phyloP scores from a whole-genome alignment of 2,113 vertebrate species.

The Nanger granti region DNA sequence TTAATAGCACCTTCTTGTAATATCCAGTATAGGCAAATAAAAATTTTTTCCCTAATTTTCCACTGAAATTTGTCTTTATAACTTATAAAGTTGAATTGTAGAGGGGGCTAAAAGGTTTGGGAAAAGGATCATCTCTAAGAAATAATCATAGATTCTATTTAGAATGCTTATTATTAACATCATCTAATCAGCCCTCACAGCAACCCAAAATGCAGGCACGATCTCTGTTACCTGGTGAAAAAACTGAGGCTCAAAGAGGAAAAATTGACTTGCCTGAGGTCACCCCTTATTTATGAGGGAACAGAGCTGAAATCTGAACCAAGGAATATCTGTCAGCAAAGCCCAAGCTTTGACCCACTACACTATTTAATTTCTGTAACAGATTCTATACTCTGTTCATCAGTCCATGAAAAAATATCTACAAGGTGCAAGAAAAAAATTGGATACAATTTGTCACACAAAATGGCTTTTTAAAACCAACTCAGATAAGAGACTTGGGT shows the following conservation, averaged over 20 bases:
- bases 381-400: constrained; percentile 36
- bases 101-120: not conserved
- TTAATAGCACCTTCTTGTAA: not conserved
- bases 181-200: not conserved
- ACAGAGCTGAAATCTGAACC: not conserved
- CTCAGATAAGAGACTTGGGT: constrained; percentile 22
- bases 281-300: constrained; percentile 18
- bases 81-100: not conserved
- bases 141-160: not conserved
- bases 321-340: not conserved
- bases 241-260: not conserved
- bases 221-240: not conserved
- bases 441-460: constrained; percentile 48
- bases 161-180: not conserved
- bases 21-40: not conserved
- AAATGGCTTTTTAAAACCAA: constrained; percentile 47
- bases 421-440: constrained; percentile 25
- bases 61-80: not conserved
- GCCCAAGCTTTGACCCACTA: not conserved
- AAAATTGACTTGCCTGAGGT: constrained; percentile 6
- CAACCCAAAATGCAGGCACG: not conserved
- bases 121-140: not conserved
- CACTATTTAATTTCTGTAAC: constrained; percentile 34
- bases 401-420: constrained; percentile 41
- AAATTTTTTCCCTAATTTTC: not conserved